Base-by-base conservation (phyloP, 2,797 vertebrate species). In the Acridotheres tristis region DNA sequence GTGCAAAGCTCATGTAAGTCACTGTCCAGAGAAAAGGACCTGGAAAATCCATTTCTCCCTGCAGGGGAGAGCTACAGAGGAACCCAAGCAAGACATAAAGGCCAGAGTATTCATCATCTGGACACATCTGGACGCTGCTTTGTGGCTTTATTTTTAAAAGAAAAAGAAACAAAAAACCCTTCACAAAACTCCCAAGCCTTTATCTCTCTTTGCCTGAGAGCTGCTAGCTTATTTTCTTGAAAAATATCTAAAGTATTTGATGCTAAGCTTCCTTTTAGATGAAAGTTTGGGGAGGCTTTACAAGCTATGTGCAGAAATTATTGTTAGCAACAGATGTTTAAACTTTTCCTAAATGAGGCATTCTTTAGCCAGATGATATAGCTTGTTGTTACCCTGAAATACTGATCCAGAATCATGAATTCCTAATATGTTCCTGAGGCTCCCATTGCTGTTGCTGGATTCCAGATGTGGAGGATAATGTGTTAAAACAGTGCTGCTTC, bases 341-440 rank as follows among this genome's bases (percentile, higher is more conserved):
- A 86, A 34, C 69, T 75, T 69, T 55, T 72, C 53, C 67, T 86
- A 66, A 91, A 73, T 4, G 21, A 89, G 43, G 53, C 36, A 62
- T 94, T 84, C 73, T 86, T 95, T 69, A 82, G 57, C 34, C 82
- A 92, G 72, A 40, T 84, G 61, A 89, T 51, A 48, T 1, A 80
- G 55, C 22, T 76, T 2, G 0, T 47, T 83, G n/a, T 72, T 42
- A 63, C 0, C 0, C 59, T 92, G 61, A 93, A 95, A 77, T 91
- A 67, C 13, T 87, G 83, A 76, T 90, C 81, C 63, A 51, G 80
- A 96, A 82, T 82, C n/a, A 61, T 19, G 48, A 93, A 81, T 76
- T 90, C 57, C 45, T 90, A 57, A 63, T 93, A 67, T 58, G 18
- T 61, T 95, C 55, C 74, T 85, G 48, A 53, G 61, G 59, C 67